Conservation (phyloP, 2,888 invertebrate species). For the Plusia festucae region DNA sequence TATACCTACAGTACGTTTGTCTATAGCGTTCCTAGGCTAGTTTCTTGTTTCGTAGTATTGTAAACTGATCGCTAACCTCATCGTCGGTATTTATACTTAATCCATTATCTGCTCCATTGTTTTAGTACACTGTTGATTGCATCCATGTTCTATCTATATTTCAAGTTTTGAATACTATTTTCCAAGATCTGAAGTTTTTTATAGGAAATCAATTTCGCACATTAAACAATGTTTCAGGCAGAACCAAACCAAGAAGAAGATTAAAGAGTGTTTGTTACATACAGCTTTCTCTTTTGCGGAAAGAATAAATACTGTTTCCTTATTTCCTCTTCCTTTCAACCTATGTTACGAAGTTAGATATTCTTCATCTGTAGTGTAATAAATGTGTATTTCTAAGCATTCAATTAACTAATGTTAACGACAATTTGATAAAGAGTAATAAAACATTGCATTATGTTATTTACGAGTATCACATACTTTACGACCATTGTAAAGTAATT, state of each 20-base stretch:
- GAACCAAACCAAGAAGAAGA: too few relatives aligned
- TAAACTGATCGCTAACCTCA: background rate
- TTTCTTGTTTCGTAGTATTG: background rate
- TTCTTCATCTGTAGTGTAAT: constrained; percentile 1
- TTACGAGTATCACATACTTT: constrained; percentile 12
- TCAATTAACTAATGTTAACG: background rate
- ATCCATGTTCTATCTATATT: background rate
- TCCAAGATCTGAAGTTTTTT: too few relatives aligned
- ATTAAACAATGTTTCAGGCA: too few relatives aligned
- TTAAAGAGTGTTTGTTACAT: too few relatives aligned
- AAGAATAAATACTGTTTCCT: too few relatives aligned
- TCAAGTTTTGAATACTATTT: too few relatives aligned
- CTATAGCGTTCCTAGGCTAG: background rate
- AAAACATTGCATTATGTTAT: constrained; percentile 16
- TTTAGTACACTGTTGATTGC: background rate
- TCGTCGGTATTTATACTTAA: background rate
- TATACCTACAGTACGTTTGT: too few relatives aligned
- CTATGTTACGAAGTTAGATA: too few relatives aligned
- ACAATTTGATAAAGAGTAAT: constrained; percentile 22
- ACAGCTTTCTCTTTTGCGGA: too few relatives aligned
- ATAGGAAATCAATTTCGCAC: too few relatives aligned
- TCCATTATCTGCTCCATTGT: background rate
- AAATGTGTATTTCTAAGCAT: background rate
- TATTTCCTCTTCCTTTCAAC: too few relatives aligned
- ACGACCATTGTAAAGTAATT: constrained; percentile 16